phyloP scores from a whole-genome alignment of 2,797 vertebrate genomes.

The Sylvilagus floridanus region DNA sequence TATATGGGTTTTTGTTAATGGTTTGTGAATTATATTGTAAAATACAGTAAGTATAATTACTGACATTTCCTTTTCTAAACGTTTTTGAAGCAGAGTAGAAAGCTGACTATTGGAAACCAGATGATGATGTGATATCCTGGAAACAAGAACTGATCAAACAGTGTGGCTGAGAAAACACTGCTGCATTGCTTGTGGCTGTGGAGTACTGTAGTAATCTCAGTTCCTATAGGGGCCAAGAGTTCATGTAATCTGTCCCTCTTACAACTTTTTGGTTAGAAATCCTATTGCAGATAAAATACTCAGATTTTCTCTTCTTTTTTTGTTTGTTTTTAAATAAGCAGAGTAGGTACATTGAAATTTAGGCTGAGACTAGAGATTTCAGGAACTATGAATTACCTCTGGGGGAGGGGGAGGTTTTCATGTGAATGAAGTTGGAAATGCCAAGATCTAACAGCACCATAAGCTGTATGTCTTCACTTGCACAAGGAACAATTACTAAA shows the following conservation, averaged over 20 bases:
- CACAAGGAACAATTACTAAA: too few species aligned
- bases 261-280: too few species aligned
- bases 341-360: too few species aligned
- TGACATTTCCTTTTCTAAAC: neutral
- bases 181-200: neutral
- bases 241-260: neutral
- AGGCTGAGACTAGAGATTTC: too few species aligned
- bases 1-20: neutral
- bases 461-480: too few species aligned
- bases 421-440: too few species aligned
- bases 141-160: neutral
- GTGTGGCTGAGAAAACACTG: neutral
- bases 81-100: slow-evolving; percentile 3
- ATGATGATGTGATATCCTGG: neutral
- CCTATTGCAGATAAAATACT: too few species aligned
- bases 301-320: too few species aligned
- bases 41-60: neutral
- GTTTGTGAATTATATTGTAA: neutral
- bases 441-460: too few species aligned
- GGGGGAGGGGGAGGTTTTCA: too few species aligned
- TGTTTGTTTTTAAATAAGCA: too few species aligned
- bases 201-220: neutral
- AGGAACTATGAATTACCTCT: too few species aligned
- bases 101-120: neutral
- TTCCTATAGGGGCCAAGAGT: neutral